Conservation (phyloP, 1,140 invertebrate genomes). For the Drosophila santomea region DNA sequence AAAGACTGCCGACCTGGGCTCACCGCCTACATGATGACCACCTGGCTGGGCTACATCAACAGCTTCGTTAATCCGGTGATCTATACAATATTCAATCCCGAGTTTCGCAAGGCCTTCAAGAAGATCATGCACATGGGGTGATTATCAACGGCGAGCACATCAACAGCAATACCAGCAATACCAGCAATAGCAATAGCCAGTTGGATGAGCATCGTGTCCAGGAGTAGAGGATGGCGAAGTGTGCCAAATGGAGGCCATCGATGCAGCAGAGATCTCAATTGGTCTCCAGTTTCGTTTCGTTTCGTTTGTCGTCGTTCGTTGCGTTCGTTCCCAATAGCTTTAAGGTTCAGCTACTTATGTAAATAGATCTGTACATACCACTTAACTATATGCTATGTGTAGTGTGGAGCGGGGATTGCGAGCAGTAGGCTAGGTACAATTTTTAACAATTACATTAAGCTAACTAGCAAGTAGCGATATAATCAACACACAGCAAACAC, state of each 20-base stretch:
- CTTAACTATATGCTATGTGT: neutral
- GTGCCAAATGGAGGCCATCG: conserved; percentile 62
- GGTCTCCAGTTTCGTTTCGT: conserved; percentile 31
- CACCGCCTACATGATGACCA: conserved; percentile 96
- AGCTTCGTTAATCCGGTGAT: conserved; percentile 99
- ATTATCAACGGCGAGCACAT: conserved; percentile 46
- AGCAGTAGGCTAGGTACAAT: conserved; percentile 68
- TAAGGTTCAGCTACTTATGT: conserved; percentile 47
- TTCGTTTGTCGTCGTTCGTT: conserved; percentile 31
- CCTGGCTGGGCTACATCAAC: conserved; percentile 99
- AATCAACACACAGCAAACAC: neutral
- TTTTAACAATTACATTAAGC: conserved; percentile 60
- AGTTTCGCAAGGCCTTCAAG: conserved; percentile 99
- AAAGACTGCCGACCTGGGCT: conserved; percentile 93
- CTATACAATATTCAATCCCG: conserved; percentile 99
- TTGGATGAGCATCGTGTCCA: neutral
- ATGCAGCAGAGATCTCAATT: conserved; percentile 42
- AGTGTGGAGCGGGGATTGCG: too few species aligned
- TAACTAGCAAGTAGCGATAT: conserved; percentile 22
- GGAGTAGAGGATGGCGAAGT: neutral
- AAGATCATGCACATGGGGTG: conserved; percentile 92
- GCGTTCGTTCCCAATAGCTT: conserved; percentile 9
- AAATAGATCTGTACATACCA: conserved; percentile 59
- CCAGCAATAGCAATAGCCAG: neutral
- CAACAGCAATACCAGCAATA: neutral